A percentile compares a stretch with the other conserved stretches of the same genome.
Conservation (phyloP, 2,797 vertebrate species). For the Parauchenoglanis ngamensis region DNA sequence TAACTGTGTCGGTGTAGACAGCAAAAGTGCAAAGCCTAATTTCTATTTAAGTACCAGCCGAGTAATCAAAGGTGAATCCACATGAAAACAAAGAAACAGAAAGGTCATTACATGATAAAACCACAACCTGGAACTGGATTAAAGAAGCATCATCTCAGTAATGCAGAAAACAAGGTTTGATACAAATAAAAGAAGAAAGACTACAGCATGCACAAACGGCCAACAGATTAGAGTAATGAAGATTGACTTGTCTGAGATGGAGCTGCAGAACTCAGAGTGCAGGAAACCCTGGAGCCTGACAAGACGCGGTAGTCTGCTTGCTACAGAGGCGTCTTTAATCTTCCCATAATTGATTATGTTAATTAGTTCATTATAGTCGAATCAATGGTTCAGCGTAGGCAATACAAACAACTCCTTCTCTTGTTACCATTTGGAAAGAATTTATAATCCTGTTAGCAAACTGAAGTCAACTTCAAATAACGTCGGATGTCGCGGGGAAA, state of each 20-base stretch:
- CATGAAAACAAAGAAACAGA: not conserved
- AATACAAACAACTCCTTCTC: not conserved
- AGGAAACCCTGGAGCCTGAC: not conserved
- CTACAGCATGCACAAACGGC: not conserved
- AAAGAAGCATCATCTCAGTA: not conserved
- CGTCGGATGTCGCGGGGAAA: not conserved
- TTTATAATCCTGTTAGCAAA: slow-evolving; percentile 3
- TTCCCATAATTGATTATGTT: slow-evolving; percentile 6
- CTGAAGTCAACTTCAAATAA: not conserved
- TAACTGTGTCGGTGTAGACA: not conserved
- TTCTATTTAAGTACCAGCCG: not conserved
- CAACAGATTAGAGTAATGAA: not conserved
- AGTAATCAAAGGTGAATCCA: not conserved
- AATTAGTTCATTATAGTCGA: slow-evolving; percentile 5
- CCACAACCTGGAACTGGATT: not conserved
- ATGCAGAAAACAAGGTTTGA: not conserved
- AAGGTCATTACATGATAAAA: not conserved
- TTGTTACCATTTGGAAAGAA: not conserved
- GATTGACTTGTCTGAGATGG: not conserved
- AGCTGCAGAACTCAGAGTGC: not conserved
- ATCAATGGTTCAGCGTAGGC: not conserved
- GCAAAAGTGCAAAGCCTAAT: not conserved
- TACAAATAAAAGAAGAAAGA: not conserved
- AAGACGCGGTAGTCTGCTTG: not conserved
- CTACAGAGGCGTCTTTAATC: not conserved